phyloP scores from a whole-genome alignment of 2,797 vertebrate genomes.

The Cephalopachus bancanus region DNA sequence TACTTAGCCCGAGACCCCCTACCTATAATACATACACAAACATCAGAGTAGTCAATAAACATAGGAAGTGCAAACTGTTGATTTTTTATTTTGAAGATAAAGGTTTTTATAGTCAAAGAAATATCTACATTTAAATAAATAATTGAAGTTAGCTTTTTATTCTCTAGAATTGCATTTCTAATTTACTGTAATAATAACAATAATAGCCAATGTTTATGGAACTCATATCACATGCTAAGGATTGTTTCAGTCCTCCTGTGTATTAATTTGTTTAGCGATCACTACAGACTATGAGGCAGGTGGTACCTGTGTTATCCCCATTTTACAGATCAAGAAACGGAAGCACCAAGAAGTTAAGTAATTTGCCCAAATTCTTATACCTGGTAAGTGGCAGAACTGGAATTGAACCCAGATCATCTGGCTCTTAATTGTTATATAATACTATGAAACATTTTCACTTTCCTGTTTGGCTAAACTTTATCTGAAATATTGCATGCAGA shows the following conservation, averaged over 20 bases:
- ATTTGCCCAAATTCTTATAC: constrained; percentile 1
- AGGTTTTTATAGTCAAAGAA: constrained; percentile 12
- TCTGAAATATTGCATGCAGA: constrained; percentile 58
- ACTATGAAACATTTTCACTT: background rate
- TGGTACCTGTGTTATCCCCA: background rate
- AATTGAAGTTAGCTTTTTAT: constrained; percentile 84
- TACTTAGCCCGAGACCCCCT: constrained; percentile 82
- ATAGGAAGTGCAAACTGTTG: constrained; percentile 87
- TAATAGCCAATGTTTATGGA: background rate
- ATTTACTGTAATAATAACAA: constrained; percentile 47
- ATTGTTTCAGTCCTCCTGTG: background rate
- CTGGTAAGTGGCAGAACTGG: background rate
- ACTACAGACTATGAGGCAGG: background rate
- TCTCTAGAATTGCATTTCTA: constrained; percentile 74
- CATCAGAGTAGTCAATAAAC: constrained; percentile 77
- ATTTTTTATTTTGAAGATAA: constrained; percentile 76
- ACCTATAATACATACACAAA: background rate
- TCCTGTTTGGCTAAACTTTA: constrained; percentile 55
- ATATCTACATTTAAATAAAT: constrained; percentile 63
- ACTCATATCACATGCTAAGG: background rate
- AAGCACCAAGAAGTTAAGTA: constrained; percentile 14
- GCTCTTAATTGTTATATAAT: background rate
- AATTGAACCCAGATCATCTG: background rate
- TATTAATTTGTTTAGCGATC: background rate
- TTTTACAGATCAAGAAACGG: background rate